A percentile compares a stretch with the other conserved stretches of the same genome.
Conservation (phyloP, 2,113 vertebrate species). For the Salminus brasiliensis region DNA sequence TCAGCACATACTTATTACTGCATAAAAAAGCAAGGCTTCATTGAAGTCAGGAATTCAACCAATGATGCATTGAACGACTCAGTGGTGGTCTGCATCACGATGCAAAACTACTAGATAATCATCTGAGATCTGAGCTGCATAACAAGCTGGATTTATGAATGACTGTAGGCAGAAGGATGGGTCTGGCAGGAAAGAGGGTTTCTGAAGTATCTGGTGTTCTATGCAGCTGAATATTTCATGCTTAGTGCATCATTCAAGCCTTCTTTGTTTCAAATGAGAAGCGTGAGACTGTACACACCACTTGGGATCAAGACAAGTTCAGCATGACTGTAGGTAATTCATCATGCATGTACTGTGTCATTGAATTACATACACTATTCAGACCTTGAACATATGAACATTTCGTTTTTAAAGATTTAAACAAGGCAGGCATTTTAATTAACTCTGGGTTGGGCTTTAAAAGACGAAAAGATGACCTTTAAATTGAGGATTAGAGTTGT, state of each 20-base stretch:
- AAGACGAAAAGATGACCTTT: background rate
- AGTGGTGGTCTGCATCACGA: background rate
- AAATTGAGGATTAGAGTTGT: too few species aligned
- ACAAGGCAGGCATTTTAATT: background rate
- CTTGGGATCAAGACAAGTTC: background rate
- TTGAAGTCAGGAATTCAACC: background rate
- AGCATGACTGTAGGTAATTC: background rate
- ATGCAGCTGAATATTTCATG: conserved; percentile 15
- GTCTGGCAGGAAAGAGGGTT: background rate
- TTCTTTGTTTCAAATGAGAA: background rate
- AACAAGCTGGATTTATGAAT: background rate
- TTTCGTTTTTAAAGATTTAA: background rate
- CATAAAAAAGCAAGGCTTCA: background rate
- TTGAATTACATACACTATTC: background rate
- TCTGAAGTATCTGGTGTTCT: background rate
- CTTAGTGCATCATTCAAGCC: conserved; percentile 14
- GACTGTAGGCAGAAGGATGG: background rate
- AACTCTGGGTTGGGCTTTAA: background rate
- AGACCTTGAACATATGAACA: background rate
- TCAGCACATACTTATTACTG: background rate
- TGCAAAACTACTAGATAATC: background rate
- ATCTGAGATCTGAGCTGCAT: background rate
- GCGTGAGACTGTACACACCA: background rate
- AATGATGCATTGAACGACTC: background rate
- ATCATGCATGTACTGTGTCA: background rate